Evolutionary conservation across 2,888 invertebrate species (phyloP).

Genomic region (Sesia bembeciformis): DNA sequence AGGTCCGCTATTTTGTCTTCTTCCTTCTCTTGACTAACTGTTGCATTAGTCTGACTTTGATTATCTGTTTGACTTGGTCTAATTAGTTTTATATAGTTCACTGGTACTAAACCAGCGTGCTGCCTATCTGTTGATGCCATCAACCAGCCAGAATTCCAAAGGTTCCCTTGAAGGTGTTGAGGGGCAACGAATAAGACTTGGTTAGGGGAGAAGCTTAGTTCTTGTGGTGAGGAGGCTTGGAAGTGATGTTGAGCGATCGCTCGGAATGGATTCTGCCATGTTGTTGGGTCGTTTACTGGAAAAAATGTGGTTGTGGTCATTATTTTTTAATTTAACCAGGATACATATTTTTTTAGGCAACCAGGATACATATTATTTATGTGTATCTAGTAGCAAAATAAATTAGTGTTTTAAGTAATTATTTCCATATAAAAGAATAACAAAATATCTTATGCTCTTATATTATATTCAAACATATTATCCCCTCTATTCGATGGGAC

Average conservation of each 20-base stretch:
- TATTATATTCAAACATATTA: no score
- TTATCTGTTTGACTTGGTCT: conserved; percentile 21
- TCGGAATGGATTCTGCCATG: conserved; percentile 80
- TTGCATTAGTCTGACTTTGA: neutral
- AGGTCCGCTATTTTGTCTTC: conserved; percentile 15
- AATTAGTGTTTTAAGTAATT: no score
- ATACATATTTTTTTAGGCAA: no score
- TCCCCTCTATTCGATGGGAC: no score
- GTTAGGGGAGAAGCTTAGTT: conserved; percentile 84
- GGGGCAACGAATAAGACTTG: conserved; percentile 89
- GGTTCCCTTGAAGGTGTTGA: conserved; percentile 82
- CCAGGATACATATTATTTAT: no score
- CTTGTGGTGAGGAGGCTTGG: conserved; percentile 79
- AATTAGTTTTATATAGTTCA: conserved; percentile 71
- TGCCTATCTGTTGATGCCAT: conserved; percentile 75
- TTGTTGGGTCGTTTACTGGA: conserved; percentile 78
- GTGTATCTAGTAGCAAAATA: no score
- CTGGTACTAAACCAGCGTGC: conserved; percentile 77
- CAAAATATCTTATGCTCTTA: no score
- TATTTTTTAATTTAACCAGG: no score
- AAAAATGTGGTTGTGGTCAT: conserved; percentile 1
- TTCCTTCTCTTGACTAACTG: conserved; percentile 4
- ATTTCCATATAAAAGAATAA: no score
- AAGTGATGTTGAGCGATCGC: conserved; percentile 85
- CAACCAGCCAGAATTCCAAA: conserved; percentile 81